phyloP scores from a whole-genome alignment of 2,113 vertebrate genomes.

The Morone saxatilis region DNA sequence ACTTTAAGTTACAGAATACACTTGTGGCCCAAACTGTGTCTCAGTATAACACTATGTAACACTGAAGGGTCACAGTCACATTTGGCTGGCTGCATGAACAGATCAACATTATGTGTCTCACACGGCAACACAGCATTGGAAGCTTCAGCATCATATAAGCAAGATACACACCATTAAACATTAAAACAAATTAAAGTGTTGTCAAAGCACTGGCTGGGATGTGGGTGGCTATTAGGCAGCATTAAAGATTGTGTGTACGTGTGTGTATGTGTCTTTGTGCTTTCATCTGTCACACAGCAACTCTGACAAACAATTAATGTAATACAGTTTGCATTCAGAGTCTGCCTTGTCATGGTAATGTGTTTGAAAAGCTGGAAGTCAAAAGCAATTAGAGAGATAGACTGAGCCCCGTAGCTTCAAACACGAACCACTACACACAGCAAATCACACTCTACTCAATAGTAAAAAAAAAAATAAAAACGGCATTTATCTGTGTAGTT shows the following conservation, averaged over 20 bases:
- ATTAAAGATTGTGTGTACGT: slow-evolving; percentile 36
- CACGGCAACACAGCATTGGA: background rate
- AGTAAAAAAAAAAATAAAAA: background rate
- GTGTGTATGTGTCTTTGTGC: slow-evolving; percentile 33
- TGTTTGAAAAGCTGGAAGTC: slow-evolving; percentile 67
- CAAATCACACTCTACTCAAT: slow-evolving; percentile 14
- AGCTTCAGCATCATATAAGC: slow-evolving; percentile 13
- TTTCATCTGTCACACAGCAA: slow-evolving; percentile 60
- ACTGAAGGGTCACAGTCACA: no score
- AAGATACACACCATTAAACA: slow-evolving; percentile 34
- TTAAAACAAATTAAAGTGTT: slow-evolving; percentile 37
- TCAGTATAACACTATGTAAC: background rate
- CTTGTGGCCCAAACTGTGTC: background rate
- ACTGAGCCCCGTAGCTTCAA: slow-evolving; percentile 56
- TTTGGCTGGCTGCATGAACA: background rate
- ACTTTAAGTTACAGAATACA: background rate
- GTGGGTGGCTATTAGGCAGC: slow-evolving; percentile 39
- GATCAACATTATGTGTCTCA: background rate
- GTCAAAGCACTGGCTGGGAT: slow-evolving; percentile 39
- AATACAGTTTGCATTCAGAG: slow-evolving; percentile 57
- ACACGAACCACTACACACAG: slow-evolving; percentile 52
- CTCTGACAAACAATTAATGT: slow-evolving; percentile 69
- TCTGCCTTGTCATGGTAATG: slow-evolving; percentile 65
- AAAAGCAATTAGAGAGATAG: slow-evolving; percentile 73
- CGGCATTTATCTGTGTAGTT: slow-evolving; percentile 47